Conservation (phyloP, 2,797 vertebrate genomes). For the Sebastes elongatus region DNA sequence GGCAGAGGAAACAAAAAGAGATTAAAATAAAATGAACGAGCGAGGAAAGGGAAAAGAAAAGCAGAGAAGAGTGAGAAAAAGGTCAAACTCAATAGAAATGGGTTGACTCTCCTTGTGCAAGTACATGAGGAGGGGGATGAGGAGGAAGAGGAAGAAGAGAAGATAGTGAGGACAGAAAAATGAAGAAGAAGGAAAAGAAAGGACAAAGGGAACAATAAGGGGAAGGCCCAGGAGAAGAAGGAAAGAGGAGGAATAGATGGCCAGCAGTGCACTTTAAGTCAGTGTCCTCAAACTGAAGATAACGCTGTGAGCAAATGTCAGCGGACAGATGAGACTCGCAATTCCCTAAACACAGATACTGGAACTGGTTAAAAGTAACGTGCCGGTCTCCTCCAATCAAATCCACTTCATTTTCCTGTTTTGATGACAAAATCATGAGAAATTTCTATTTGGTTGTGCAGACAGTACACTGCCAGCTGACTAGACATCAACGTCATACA, state of each 20-base stretch:
- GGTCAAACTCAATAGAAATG: neutral
- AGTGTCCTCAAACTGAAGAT: neutral
- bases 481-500: neutral
- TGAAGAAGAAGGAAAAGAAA: constrained; percentile 34
- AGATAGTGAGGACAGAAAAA: neutral
- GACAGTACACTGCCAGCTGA: neutral
- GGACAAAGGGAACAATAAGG: constrained; percentile 37
- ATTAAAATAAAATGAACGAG: neutral
- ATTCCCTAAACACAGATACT: neutral
- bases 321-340: neutral
- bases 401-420: neutral
- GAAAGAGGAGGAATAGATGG: neutral
- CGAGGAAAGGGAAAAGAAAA: neutral
- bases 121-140: neutral
- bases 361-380: neutral
- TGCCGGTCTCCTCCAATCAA: neutral
- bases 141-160: neutral
- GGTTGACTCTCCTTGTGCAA: neutral
- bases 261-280: neutral
- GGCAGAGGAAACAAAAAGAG: neutral
- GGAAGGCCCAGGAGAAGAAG: constrained; percentile 11
- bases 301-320: neutral
- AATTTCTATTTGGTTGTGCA: too few relatives aligned
- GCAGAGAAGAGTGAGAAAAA: neutral
- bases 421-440: neutral